Evolutionary conservation across 2,888 invertebrate genomes (phyloP).

Genomic region (Scrobipalpa atriplicella): DNA sequence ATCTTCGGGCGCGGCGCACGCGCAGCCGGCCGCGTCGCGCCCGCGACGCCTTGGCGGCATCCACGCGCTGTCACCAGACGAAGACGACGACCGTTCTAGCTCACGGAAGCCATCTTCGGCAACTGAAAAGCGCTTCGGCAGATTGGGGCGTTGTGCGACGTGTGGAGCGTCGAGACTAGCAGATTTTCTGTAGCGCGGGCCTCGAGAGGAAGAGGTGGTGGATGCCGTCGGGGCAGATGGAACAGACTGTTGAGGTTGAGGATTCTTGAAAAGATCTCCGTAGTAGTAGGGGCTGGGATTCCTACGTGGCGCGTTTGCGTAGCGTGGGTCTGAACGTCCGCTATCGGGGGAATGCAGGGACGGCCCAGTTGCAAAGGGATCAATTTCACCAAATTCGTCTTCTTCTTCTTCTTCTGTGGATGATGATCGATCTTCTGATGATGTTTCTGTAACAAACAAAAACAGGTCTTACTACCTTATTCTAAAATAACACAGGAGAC

Average conservation of each 20-base stretch:
- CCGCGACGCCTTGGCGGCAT: constrained; percentile 89
- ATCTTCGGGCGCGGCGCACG: constrained; percentile 87
- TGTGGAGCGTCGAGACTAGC: constrained; percentile 89
- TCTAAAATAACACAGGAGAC: too few species aligned
- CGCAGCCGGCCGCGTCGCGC: constrained; percentile 87
- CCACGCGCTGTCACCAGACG: constrained; percentile 83
- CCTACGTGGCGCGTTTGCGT: constrained; percentile 83
- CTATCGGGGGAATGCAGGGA: constrained; percentile 88
- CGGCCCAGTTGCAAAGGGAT: constrained; percentile 77
- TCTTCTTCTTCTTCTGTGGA: constrained; percentile 83
- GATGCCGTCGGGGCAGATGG: constrained; percentile 79
- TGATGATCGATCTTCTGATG: constrained; percentile 73
- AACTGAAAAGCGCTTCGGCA: constrained; percentile 86
- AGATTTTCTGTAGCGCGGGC: constrained; percentile 86
- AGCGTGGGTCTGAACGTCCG: constrained; percentile 80
- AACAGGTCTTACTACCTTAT: not conserved
- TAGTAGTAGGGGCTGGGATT: constrained; percentile 93
- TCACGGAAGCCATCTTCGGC: constrained; percentile 87
- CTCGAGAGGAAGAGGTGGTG: constrained; percentile 71
- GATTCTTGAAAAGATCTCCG: constrained; percentile 87
- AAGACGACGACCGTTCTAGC: constrained; percentile 79
- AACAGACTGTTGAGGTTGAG: constrained; percentile 62
- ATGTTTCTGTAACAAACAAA: constrained; percentile 68
- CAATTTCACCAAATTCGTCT: constrained; percentile 81
- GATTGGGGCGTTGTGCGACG: constrained; percentile 83